Percentiles rank a stretch among this genome's conserved stretches.
phyloP scores from a whole-genome alignment of 2,113 vertebrate genomes.

The Proterorhinus semilunaris region DNA sequence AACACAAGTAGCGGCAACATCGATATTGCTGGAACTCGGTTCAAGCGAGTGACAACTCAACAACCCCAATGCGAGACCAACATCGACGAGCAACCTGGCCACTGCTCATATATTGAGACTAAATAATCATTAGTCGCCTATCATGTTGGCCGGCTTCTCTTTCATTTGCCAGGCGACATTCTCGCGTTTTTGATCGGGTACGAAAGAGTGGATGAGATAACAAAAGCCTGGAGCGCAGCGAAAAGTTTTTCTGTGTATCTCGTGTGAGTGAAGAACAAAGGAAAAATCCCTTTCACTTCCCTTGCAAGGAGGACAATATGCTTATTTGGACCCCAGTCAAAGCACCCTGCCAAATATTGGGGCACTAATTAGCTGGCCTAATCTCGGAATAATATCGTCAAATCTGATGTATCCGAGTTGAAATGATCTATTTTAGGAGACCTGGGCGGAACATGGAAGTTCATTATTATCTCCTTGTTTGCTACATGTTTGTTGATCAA shows the following conservation, averaged over 20 bases:
- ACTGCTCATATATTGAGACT: constrained; percentile 38
- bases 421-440: constrained; percentile 71
- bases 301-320: constrained; percentile 68
- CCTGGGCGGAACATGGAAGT: constrained; percentile 60
- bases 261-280: constrained; percentile 55
- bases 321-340: constrained; percentile 64
- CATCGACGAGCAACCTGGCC: constrained; percentile 60
- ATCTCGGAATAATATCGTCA: constrained; percentile 67
- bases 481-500: constrained; percentile 74
- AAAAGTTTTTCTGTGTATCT: constrained; percentile 57
- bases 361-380: constrained; percentile 70
- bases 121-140: constrained; percentile 52
- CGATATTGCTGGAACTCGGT: constrained; percentile 59
- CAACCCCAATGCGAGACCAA: constrained; percentile 60
- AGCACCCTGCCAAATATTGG: constrained; percentile 49
- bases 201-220: constrained; percentile 53
- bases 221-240: constrained; percentile 54
- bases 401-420: constrained; percentile 63
- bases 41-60: constrained; percentile 62
- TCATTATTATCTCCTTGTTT: constrained; percentile 72
- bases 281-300: constrained; percentile 32
- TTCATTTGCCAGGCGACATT: constrained; percentile 67
- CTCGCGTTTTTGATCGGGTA: constrained; percentile 63
- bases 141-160: constrained; percentile 57
- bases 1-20: constrained; percentile 71